Evolutionary conservation across 2,888 invertebrate species (phyloP).

Genomic region (Poecilus cupreus): DNA sequence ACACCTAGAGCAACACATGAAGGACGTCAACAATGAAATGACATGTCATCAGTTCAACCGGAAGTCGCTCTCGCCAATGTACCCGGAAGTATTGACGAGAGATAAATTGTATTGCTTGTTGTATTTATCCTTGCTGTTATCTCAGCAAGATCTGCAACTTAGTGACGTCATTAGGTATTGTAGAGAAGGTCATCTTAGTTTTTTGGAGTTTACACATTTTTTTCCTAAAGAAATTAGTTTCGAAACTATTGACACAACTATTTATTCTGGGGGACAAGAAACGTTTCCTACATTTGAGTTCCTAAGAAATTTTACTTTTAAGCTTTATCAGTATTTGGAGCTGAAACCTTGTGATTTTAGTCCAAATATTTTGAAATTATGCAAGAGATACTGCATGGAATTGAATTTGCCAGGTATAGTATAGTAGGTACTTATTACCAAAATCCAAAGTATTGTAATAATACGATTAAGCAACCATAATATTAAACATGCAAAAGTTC

Average conservation of each 20-base stretch:
- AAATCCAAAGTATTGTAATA: too few relatives aligned
- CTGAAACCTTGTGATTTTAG: conserved; percentile 68
- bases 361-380: conserved; percentile 73
- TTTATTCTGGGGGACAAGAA: conserved; percentile 61
- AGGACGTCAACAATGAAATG: conserved; percentile 69
- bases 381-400: conserved; percentile 75
- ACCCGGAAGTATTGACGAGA: conserved; percentile 65
- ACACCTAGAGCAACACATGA: conserved; percentile 72
- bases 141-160: conserved; percentile 80
- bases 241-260: conserved; percentile 64
- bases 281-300: conserved; percentile 62
- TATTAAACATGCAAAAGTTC: too few relatives aligned
- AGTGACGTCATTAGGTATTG: conserved; percentile 80
- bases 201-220: conserved; percentile 73
- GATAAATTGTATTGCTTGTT: conserved; percentile 76
- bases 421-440: too few relatives aligned
- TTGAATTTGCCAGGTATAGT: conserved; percentile 75
- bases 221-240: conserved; percentile 75
- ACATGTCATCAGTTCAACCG: conserved; percentile 70
- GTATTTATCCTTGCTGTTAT: conserved; percentile 80
- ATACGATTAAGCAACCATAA: too few relatives aligned
- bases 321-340: conserved; percentile 67
- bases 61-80: conserved; percentile 61
- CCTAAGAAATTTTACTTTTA: conserved; percentile 63
- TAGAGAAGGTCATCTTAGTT: conserved; percentile 76